phyloP scores from a whole-genome alignment of 2,888 invertebrate genomes.

The Liodrosophila aerea region DNA sequence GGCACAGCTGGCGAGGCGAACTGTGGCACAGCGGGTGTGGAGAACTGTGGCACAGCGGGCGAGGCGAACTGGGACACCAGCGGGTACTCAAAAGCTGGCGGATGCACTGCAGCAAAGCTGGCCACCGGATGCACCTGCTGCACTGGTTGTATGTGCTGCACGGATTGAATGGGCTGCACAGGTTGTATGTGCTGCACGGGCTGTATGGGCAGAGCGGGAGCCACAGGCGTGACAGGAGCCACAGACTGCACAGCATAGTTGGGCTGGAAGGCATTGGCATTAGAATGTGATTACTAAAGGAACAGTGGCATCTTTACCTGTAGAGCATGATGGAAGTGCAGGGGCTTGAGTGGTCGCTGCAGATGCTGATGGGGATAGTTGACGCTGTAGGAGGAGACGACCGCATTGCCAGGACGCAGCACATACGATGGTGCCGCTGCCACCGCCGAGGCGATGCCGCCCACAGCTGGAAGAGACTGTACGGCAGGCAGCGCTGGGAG shows the following conservation, averaged over 20 bases:
- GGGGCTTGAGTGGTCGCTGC: constrained; percentile 64
- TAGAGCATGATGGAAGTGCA: constrained; percentile 55
- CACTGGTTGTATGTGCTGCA: constrained; percentile 26
- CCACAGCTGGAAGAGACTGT: constrained; percentile 24
- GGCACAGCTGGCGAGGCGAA: no score
- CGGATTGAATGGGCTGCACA: constrained; percentile 25
- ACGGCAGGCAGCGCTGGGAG: constrained; percentile 23
- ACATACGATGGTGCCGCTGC: constrained; percentile 65
- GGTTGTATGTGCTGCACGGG: constrained; percentile 30
- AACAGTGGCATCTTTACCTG: constrained; percentile 42
- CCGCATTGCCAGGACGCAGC: constrained; percentile 79
- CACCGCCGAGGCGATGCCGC: constrained; percentile 27
- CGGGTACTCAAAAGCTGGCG: constrained; percentile 48
- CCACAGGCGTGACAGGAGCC: constrained; percentile 37
- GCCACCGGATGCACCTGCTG: constrained; percentile 46
- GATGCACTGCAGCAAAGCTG: constrained; percentile 26
- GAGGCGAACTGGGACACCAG: no score
- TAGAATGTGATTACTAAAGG: background rate
- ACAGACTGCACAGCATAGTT: constrained; percentile 48
- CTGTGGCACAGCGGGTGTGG: no score
- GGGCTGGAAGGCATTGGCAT: constrained; percentile 39
- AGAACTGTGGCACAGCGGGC: no score
- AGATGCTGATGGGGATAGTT: constrained; percentile 79
- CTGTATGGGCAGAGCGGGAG: constrained; percentile 37
- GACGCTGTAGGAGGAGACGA: constrained; percentile 79